These are phyloP conservation scores for Scatophagus argus DNA, from an alignment of 2,113 vertebrate species.

Conservation along the genomic window DNA sequence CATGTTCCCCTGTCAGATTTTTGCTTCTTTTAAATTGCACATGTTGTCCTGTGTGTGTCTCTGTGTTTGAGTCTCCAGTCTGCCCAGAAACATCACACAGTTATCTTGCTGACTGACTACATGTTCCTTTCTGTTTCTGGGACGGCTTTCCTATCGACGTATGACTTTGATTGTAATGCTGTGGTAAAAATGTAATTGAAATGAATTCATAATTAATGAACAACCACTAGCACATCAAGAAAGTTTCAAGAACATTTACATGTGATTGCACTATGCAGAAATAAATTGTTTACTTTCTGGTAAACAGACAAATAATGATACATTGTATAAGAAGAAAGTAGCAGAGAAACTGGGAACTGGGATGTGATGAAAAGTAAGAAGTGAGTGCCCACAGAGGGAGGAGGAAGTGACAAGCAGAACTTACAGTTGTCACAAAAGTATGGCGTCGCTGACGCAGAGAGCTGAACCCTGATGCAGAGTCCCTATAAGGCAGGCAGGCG, in stretches of 20 bases:
- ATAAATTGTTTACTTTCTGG: constrained; percentile 1
- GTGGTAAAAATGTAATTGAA: not conserved
- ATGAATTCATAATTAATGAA: not conserved
- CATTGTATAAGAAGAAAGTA: not conserved
- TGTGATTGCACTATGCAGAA: constrained; percentile 7
- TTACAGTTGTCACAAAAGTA: too few relatives aligned
- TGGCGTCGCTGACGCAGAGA: too few relatives aligned
- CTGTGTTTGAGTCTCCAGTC: too few relatives aligned
- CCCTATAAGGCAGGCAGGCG: too few relatives aligned
- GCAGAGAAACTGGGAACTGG: constrained; percentile 17
- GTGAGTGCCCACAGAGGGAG: constrained; percentile 12
- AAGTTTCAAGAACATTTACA: not conserved
- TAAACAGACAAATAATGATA: constrained; percentile 17
- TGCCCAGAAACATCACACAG: too few relatives aligned
- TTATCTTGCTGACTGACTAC: too few relatives aligned
- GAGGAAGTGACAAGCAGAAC: constrained; percentile 37
- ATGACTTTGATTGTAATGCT: not conserved
- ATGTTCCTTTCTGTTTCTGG: not conserved
- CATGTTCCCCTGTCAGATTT: too few relatives aligned
- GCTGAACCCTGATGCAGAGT: too few relatives aligned
- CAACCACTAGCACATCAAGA: not conserved
- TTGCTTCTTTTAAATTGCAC: too few relatives aligned
- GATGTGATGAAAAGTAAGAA: constrained; percentile 32
- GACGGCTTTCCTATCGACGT: not conserved
- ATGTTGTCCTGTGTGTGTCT: too few relatives aligned